Conservation (phyloP, 1,140 invertebrate species). For the Drusus annulatus region DNA sequence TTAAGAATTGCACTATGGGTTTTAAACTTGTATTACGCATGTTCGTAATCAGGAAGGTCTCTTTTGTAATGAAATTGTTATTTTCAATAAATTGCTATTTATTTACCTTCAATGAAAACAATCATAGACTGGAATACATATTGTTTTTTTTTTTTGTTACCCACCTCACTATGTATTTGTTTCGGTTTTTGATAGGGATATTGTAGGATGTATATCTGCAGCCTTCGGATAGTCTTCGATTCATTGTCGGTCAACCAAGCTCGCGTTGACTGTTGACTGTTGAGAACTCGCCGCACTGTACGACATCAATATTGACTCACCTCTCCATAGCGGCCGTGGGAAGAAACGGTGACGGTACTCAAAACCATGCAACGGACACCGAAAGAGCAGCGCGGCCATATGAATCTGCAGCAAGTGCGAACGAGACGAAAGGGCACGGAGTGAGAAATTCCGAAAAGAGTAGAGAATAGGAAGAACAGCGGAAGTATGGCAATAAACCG, state of each 20-base stretch:
- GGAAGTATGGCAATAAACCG: slow-evolving; percentile 23
- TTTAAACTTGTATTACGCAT: too few relatives aligned
- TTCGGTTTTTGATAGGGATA: not conserved
- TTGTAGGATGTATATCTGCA: not conserved
- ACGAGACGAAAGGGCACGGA: not conserved
- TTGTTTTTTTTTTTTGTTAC: too few relatives aligned
- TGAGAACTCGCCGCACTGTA: slow-evolving; percentile 21
- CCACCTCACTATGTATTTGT: too few relatives aligned
- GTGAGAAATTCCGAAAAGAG: slow-evolving; percentile 18
- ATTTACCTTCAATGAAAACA: too few relatives aligned
- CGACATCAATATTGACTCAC: slow-evolving; percentile 50
- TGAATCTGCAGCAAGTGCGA: not conserved
- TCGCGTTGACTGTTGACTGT: slow-evolving; percentile 3
- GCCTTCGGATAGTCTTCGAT: not conserved
- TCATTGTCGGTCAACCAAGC: not conserved
- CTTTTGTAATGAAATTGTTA: too few relatives aligned
- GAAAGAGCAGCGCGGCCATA: not conserved
- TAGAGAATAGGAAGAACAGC: slow-evolving; percentile 28
- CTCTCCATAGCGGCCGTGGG: slow-evolving; percentile 46
- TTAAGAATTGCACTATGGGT: too few relatives aligned
- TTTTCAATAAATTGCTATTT: too few relatives aligned
- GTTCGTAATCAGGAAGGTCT: too few relatives aligned
- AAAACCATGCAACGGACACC: slow-evolving; percentile 25
- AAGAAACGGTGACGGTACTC: slow-evolving; percentile 37
- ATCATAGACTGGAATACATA: too few relatives aligned